Base-by-base conservation (phyloP, 2,888 invertebrate species). In the Choreutis nemorana region DNA sequence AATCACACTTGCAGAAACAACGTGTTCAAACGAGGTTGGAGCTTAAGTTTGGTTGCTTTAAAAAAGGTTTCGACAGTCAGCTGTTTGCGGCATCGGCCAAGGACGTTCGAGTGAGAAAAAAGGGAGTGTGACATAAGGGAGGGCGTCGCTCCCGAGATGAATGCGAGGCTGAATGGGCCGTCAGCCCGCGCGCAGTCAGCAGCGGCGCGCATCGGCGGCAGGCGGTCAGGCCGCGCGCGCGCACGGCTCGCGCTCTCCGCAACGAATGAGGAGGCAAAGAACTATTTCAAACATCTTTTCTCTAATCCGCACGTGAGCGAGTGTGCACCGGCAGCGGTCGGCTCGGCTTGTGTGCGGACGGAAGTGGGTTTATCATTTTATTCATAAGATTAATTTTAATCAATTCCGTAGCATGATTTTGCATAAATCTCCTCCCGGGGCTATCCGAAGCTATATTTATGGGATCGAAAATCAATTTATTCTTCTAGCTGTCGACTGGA, bases 201-300 rank as follows among this genome's bases (percentile, higher is more conserved):
- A 24, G 31, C 31, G 26, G 27, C 28, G 23, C 28, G 27, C 28
- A 31, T 28, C 18, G 28, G 9, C 24, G 27, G 20, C n/a, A 7
- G 18, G 27, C 29, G 27, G 22, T 8, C 29, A 5, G 36, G 37
- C 37, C 44, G 46, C 52, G 61, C 72, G 75, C 63, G 70, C 72
- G 72, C 63, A 52, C 67, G 35, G 53, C 47, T 46, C 64, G 71
- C 64, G 52, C 45, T 52, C 77, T 54, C 61, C 50, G 54, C 70
- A 49, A 53, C 77, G 75, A 78, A 73, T 78, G 77, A 71, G 64
- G 62, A 65, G 63, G 41, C 59, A 45, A 56, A 72, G 70, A 73
- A 73, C 71, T 73, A 71, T 73, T 73, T 68, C 73, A 73, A 73
- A 66, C 56, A 70, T 70, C 64, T 72, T 68, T 68, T 66, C 70